Conservation (phyloP, 1,140 invertebrate species). For the Eufriesea mexicana region DNA sequence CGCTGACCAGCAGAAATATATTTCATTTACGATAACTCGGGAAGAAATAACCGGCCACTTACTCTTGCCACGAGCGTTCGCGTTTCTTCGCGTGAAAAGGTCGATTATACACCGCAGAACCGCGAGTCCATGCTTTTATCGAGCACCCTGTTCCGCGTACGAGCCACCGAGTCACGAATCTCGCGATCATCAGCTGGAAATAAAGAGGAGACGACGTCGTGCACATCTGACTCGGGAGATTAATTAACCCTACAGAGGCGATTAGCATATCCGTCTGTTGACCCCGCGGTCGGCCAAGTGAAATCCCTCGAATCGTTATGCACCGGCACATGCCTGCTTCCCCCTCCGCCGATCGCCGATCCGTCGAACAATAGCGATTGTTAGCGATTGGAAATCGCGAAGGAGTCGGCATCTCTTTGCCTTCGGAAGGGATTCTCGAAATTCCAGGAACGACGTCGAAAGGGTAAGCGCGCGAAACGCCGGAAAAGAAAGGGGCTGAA, state of each 20-base stretch:
- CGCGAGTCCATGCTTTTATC: conserved; percentile 1
- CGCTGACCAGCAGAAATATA: not conserved
- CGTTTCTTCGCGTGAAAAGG: not conserved
- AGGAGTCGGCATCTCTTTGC: conserved; percentile 18
- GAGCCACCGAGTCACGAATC: conserved; percentile 18
- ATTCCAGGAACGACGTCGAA: conserved; percentile 29
- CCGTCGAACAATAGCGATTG: conserved; percentile 62
- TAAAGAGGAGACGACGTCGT: conserved; percentile 37
- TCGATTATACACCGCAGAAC: not conserved
- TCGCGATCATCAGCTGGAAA: conserved; percentile 32
- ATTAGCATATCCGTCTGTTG: conserved; percentile 74
- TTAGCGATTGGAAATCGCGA: conserved; percentile 44
- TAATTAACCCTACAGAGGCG: conserved; percentile 70
- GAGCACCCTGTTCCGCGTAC: not conserved
- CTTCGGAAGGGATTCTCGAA: conserved; percentile 2
- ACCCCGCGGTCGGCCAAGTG: conserved; percentile 52
- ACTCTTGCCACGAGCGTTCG: not conserved
- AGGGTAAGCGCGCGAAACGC: not conserved
- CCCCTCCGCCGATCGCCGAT: not conserved
- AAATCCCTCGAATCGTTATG: conserved; percentile 68
- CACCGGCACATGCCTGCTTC: conserved; percentile 51
- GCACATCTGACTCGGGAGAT: conserved; percentile 55
- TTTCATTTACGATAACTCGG: not conserved
- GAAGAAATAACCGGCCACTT: too few relatives aligned
- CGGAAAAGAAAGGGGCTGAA: conserved; percentile 24